Conservation (phyloP, 92 coral and sea anemone species). For the Palythoa grandis region DNA sequence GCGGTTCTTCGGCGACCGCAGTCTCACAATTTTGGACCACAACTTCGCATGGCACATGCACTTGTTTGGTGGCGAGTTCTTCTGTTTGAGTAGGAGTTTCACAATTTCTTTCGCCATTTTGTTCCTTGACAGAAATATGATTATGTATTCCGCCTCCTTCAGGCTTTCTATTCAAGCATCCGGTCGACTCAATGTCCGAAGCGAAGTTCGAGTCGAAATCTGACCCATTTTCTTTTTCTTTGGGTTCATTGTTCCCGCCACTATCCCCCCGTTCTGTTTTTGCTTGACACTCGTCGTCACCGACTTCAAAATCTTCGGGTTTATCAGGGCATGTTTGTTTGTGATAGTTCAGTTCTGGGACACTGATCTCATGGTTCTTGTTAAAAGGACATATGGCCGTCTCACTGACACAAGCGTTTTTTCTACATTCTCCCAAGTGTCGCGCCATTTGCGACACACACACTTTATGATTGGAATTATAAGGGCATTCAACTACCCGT, state of each 20-base stretch:
- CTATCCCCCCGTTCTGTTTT: conserved; percentile 36
- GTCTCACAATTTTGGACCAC: conserved; percentile 49
- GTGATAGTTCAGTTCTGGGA: conserved; percentile 84
- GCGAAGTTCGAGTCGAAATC: conserved; percentile 36
- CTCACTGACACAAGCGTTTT: conserved; percentile 66
- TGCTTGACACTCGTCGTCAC: conserved; percentile 21
- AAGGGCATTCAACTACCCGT: conserved; percentile 77
- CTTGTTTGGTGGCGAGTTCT: conserved; percentile 44
- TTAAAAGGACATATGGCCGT: conserved; percentile 94
- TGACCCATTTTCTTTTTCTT: conserved; percentile 42
- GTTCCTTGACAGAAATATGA: conserved; percentile 57
- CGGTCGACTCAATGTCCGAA: conserved; percentile 80
- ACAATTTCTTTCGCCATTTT: conserved; percentile 55
- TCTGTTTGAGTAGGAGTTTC: conserved; percentile 52
- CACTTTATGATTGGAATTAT: conserved; percentile 77
- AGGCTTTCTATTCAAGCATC: conserved; percentile 85
- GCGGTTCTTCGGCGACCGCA: conserved; percentile 73
- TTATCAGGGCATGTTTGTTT: conserved; percentile 68
- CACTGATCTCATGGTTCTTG: conserved; percentile 73
- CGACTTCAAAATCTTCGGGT: conserved; percentile 50
- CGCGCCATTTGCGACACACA: conserved; percentile 70
- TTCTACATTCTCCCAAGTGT: conserved; percentile 87
- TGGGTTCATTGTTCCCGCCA: conserved; percentile 52
- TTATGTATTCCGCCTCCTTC: conserved; percentile 87
- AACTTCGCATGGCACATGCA: conserved; percentile 52